phyloP scores from a whole-genome alignment of 92 coral and sea anemone genomes.

The Hydrozoanthus gracilis region DNA sequence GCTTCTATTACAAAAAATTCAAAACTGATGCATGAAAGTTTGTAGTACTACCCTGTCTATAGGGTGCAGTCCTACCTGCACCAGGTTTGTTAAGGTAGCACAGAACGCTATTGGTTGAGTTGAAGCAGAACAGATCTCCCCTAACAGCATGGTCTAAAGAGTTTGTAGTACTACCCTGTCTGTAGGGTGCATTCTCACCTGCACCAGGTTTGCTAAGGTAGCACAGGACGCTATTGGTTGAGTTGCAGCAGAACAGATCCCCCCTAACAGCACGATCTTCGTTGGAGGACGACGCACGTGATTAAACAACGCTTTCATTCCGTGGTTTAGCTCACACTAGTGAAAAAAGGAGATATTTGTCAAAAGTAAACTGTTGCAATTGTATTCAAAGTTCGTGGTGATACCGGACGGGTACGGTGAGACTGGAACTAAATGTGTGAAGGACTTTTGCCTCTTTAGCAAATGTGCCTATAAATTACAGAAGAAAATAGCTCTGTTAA shows the following conservation, averaged over 20 bases:
- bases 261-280: constrained; percentile 69
- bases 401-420: too few species aligned
- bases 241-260: constrained; percentile 69
- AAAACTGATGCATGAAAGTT: too few species aligned
- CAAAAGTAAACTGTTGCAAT: too few species aligned
- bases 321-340: constrained; percentile 63
- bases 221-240: constrained; percentile 66
- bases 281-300: constrained; percentile 58
- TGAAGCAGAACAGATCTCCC: constrained; percentile 68
- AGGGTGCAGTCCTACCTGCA: not conserved
- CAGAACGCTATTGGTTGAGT: constrained; percentile 66
- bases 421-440: too few species aligned
- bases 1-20: not conserved
- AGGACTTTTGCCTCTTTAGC: too few species aligned
- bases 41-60: not conserved
- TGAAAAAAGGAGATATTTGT: too few species aligned
- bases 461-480: too few species aligned
- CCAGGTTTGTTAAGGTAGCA: constrained; percentile 26
- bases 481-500: too few species aligned
- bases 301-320: constrained; percentile 63
- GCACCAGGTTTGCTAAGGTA: constrained; percentile 58
- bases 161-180: not conserved
- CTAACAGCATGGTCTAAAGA: constrained; percentile 59
- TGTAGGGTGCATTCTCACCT: constrained; percentile 28
- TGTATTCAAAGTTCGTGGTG: too few species aligned